Evolutionary conservation across 2,888 invertebrate species (phyloP), one percentile per base, ranked within the genome.

Genomic region (Drosophila hamatofila): DNA sequence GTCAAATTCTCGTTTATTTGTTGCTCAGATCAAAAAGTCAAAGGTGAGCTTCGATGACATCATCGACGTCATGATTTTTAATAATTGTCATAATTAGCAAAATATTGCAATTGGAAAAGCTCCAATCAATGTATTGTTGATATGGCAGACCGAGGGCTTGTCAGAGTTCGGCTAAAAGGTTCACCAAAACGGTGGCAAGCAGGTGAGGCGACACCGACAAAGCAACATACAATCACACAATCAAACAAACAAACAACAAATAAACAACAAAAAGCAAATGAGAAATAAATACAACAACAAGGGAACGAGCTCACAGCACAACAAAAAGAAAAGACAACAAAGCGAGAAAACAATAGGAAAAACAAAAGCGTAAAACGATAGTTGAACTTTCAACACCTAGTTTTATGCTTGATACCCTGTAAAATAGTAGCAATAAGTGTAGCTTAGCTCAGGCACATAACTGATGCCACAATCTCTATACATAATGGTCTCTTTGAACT

Each of bases 341-440:
- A 51, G 1, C 51, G 14, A 33, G 33, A 14, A 21, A 21, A 65
- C 9, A 65, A 63, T 21, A 46, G 54, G 39, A 51, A 60, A 66
- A 65, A 75, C 69, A 88, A 88, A 76, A 74, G 83, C 83, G 88
- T 85, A 85, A 88, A 88, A 78, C 86, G 90, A 87, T 89, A 87
- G 90, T 90, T 87, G 87, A 87, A 89, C 90, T 89, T 87, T 90
- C 88, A 90, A 84, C 89, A 87, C 81, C 88, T 88, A 72, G 66
- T 77, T 72, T 60, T 60, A 57, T 59, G 59, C 56, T n/a, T 27
- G 39, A 14, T 39, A 48, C 12, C 14, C 18, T 46, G n/a, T 39
- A n/a, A 12, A 33, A 23, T 0, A 1, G 12, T 0, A 1, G 3
- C 1, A 25, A 0, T 21, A 9, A 8, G 30, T 12, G 39, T 33